Evolutionary conservation across 2,797 vertebrate genomes (phyloP).

Genomic region (Falco naumanni): DNA sequence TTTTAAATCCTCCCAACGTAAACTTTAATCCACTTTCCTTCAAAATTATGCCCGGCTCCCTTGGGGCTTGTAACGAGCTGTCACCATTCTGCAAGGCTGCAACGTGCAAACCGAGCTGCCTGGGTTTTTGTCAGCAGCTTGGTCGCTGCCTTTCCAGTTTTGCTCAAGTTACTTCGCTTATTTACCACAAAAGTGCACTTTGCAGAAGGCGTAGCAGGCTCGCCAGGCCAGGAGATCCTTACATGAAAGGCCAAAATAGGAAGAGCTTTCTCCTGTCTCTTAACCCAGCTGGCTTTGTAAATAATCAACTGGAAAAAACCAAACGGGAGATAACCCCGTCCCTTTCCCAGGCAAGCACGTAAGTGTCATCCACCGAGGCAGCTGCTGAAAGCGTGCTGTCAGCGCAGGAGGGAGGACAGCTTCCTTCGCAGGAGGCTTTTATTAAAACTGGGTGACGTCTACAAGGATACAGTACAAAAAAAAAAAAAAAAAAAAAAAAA

Average conservation of each 20-base stretch:
- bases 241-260: slow-evolving; percentile 2
- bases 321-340: background rate
- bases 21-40: background rate
- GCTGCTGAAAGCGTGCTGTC: background rate
- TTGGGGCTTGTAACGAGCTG: fast-evolving
- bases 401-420: background rate
- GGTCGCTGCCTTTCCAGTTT: background rate
- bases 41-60: background rate
- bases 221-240: background rate
- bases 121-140: background rate
- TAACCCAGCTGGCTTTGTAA: background rate
- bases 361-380: background rate
- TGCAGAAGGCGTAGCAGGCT: background rate
- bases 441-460: slow-evolving; percentile 93
- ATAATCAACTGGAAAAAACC: too few relatives aligned
- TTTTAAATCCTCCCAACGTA: background rate
- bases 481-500: background rate
- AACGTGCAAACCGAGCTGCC: fast-evolving
- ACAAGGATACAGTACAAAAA: slow-evolving; percentile 86
- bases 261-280: background rate
- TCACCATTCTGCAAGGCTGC: background rate
- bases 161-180: background rate
- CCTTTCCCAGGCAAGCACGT: background rate
- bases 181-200: background rate
- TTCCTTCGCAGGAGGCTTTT: slow-evolving; percentile 85